phyloP scores from a whole-genome alignment of 2,797 vertebrate species.

The Falco berigora region DNA sequence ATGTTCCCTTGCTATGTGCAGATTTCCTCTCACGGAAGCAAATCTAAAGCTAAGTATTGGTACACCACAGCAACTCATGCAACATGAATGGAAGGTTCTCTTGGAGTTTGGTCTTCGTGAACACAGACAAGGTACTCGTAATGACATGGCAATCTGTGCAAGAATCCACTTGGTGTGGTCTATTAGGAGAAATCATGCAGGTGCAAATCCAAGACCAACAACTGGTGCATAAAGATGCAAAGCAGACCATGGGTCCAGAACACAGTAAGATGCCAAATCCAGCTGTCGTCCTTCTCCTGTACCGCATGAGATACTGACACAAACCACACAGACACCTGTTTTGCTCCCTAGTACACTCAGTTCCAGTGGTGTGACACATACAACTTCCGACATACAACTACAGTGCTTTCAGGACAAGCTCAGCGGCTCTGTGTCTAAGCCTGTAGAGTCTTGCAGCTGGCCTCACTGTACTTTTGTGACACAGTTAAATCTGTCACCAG shows the following conservation, averaged over 20 bases:
- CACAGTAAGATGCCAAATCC: neutral
- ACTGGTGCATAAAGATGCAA: neutral
- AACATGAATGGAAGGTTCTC: neutral
- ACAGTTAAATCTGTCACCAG: neutral
- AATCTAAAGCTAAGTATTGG: neutral
- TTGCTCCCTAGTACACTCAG: neutral
- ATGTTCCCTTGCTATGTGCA: fast-evolving
- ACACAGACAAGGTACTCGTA: no score
- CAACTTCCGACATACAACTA: neutral
- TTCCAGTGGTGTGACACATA: neutral
- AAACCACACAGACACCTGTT: neutral
- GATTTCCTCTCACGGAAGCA: neutral
- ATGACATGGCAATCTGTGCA: neutral
- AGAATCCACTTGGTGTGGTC: neutral
- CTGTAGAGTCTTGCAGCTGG: neutral
- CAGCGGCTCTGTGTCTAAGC: neutral
- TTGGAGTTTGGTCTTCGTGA: neutral
- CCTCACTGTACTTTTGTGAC: neutral
- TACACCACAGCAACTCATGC: neutral
- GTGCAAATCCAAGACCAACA: neutral
- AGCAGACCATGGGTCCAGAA: neutral
- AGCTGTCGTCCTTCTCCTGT: neutral
- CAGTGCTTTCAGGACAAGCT: neutral
- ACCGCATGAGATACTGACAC: neutral
- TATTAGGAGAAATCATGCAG: neutral